These are phyloP conservation scores for Troides helena DNA, from an alignment of 2,888 invertebrate genomes.

Conservation along the genomic window DNA sequence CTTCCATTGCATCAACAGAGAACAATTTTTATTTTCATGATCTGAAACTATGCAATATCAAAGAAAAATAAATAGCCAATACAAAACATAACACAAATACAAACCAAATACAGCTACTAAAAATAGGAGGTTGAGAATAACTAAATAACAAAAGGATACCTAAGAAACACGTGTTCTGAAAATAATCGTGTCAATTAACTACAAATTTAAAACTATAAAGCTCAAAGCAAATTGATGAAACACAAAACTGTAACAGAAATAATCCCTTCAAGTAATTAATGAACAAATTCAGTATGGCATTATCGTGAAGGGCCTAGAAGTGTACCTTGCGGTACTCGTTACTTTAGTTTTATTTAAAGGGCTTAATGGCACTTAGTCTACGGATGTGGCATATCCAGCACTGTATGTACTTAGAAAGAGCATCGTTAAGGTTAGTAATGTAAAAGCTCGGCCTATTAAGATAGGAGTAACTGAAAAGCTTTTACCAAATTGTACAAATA, in stretches of 20 bases:
- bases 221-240: too few relatives aligned
- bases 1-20: slow-evolving; percentile 68
- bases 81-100: slow-evolving; percentile 38
- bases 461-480: background rate
- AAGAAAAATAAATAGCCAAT: slow-evolving; percentile 45
- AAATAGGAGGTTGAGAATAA: background rate
- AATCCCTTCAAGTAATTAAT: too few relatives aligned
- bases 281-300: background rate
- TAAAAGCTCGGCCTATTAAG: background rate
- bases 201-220: too few relatives aligned
- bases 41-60: slow-evolving; percentile 62
- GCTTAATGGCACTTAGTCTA: background rate
- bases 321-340: slow-evolving; percentile 35
- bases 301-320: slow-evolving; percentile 20
- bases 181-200: too few relatives aligned
- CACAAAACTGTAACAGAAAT: too few relatives aligned
- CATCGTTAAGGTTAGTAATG: background rate
- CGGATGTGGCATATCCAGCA: background rate
- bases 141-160: too few relatives aligned
- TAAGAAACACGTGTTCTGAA: too few relatives aligned
- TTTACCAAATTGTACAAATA: slow-evolving; percentile 1
- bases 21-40: slow-evolving; percentile 60
- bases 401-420: background rate
- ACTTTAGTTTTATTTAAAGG: slow-evolving; percentile 15
- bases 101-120: slow-evolving; percentile 18